Evolutionary conservation across 2,113 vertebrate species (phyloP), one percentile per base, ranked within the genome.

Genomic region (Drymodes brunneopygia): DNA sequence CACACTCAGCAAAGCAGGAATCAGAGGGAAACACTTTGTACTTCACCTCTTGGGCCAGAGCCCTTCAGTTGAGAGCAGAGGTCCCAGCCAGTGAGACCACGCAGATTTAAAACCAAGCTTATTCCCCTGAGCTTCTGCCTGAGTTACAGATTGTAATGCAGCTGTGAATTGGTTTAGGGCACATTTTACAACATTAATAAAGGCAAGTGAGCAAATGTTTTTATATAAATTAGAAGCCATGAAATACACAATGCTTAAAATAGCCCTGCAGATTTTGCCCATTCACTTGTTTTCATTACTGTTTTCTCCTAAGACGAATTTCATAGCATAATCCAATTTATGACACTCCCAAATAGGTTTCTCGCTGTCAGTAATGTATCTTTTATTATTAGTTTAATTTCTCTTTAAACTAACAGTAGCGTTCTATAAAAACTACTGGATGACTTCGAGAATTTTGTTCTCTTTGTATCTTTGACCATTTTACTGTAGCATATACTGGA

Each of bases 41-140:
- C 14, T 9, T 42, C 3, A 3, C 11, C 45, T 50, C 58, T 54
- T 2, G 1, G 48, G 61, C 15, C 54, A 84, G 44, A 50, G 58
- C 48, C 25, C 45, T 51, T 28, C 15, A 24, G 15, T 48, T 16
- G 15, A 47, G 15, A 47, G 65, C 23, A 64, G 48, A 12, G 21
- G 40, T 31, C 33, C 36, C 16, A 15, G 13, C 65, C 69, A 58
- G 42, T 7, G 15, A 60, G 10, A 19, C 48, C 3, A 35, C 2
- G 6, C 0, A 0, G 31, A 15, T 33, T 66, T 33, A 17, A 61
- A 54, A 12, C 1, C 23, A 65, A 62, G 29, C 21, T 53, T 60
- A 56, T 1, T 84, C 7, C 42, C 15, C 62, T 51, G 38, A 27
- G 17, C 17, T 44, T 35, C 20, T n/a, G 14, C 2, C 7, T 35